Base-by-base conservation (phyloP, 2,797 vertebrate genomes). In the Mormyrops attenuatus region DNA sequence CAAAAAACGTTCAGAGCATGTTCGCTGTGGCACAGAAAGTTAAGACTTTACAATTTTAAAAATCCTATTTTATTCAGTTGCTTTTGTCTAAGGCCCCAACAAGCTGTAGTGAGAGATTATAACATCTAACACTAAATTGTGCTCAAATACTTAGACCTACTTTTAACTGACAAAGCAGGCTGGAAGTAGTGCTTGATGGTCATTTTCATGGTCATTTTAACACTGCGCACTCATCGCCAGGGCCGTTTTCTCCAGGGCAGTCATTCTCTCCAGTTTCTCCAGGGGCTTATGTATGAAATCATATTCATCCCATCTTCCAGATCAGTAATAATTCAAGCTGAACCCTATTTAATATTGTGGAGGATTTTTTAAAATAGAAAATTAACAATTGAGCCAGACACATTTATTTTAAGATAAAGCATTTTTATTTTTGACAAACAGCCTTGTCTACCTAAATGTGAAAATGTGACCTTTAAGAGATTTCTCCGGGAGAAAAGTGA, bases 351-450 rank as follows among this genome's bases (percentile, higher is more conserved):
- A 49, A 85, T 63, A 60, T 89, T 17, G 87, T 22, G 20, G 55
- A 63, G 38, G 55, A 66, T 63, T 88, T 85, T 85, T 34, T 50
- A 13, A 89, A 50, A 55, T 34, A 66, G 7, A 53, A 73, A 52
- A 66, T 89, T 22, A 89, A 86, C 89, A 85, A 89, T 89, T 34
- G 80, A 89, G 82, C 88, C 53, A 73, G 89, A 89, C 89, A 89
- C 89, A 87, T 87, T 80, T 86, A 89, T 89, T 85, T 85, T 89
- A 53, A 89, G 89, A 85, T 63, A 82, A 89, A 89, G 52, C 73
- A 85, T 85, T 89, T 66, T 89, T 86, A 89, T 66, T 30, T 87
- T 77, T 53, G 80, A 77, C 85, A 89, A 55, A 44, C 84, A 55
- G 85, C 63, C 82, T 55, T 82, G 88, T 89, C 88, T 89, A 38